Percentiles rank a stretch among this genome's conserved stretches.
phyloP scores from a whole-genome alignment of 2,797 vertebrate species.

The Takifugu rubripes region DNA sequence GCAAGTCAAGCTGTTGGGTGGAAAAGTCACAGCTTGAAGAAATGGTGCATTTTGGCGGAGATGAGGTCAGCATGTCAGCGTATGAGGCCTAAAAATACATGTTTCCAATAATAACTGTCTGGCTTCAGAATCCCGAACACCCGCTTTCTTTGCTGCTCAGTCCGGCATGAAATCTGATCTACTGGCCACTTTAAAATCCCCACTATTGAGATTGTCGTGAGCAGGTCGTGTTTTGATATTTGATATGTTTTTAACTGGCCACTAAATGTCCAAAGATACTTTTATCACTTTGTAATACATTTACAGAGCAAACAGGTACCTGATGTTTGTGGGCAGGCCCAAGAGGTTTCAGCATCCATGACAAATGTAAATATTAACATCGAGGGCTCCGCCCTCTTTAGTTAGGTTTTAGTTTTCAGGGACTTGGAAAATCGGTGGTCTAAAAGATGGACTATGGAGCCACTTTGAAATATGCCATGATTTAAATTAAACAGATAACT shows the following conservation, averaged over 20 bases:
- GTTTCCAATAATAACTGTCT: neutral
- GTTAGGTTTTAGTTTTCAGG: neutral
- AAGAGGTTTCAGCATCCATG: neutral
- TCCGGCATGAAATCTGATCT: no score
- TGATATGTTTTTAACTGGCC: no score
- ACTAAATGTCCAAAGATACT: no score
- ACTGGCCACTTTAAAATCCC: no score
- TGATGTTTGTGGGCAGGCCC: no score
- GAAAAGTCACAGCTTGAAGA: slow-evolving; percentile 9
- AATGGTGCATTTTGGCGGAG: neutral
- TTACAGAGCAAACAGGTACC: no score
- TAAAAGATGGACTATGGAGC: neutral
- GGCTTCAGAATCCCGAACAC: no score
- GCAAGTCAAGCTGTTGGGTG: neutral
- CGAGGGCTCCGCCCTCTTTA: neutral
- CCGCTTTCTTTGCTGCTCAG: no score
- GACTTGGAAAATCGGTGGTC: neutral
- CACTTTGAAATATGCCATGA: slow-evolving; percentile 12
- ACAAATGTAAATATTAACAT: neutral
- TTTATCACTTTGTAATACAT: no score
- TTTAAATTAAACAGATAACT: slow-evolving; percentile 4
- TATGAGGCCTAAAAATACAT: neutral
- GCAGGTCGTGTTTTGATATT: no score
- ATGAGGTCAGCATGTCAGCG: neutral
- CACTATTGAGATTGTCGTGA: no score